Percentiles rank a stretch among this genome's conserved stretches.
Evolutionary conservation across 2,797 vertebrate genomes (phyloP).

Genomic region (Sebastes trivittatus): DNA sequence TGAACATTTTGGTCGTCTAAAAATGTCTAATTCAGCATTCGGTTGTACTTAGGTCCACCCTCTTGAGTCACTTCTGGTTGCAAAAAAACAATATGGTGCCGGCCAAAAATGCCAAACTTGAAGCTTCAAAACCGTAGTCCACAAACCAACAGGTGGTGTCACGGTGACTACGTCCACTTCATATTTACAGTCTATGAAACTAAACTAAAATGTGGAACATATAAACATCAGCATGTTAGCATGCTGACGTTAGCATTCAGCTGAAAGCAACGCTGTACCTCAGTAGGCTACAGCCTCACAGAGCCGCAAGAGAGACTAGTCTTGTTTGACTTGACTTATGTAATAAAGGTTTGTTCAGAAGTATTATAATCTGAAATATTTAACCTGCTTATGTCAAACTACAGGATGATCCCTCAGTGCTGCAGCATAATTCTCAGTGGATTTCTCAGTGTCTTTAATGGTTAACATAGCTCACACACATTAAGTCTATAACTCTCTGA

Average conservation of each 20-base stretch:
- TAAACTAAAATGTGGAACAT: background rate
- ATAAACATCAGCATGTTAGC: background rate
- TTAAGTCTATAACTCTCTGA: background rate
- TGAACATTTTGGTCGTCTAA: no score
- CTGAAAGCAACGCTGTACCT: background rate
- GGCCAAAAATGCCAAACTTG: no score
- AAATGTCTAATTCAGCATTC: no score
- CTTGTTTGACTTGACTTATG: background rate
- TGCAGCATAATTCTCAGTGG: background rate
- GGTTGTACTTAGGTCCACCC: no score
- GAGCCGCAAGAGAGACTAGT: background rate
- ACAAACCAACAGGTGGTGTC: no score
- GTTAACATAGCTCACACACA: background rate
- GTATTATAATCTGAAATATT: slow-evolving; percentile 5
- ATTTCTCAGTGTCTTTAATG: slow-evolving; percentile 1
- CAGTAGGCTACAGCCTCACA: background rate
- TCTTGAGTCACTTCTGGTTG: no score
- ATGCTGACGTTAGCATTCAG: background rate
- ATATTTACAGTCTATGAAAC: background rate
- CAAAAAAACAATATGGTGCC: no score
- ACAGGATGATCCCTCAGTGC: slow-evolving; percentile 21
- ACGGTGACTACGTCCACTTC: no score
- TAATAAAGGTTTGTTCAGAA: background rate
- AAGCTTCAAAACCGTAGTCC: rapidly evolving
- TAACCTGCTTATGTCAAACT: slow-evolving; percentile 46